Evolutionary conservation across 2,113 vertebrate species (phyloP).

Genomic region (Salvator merianae): DNA sequence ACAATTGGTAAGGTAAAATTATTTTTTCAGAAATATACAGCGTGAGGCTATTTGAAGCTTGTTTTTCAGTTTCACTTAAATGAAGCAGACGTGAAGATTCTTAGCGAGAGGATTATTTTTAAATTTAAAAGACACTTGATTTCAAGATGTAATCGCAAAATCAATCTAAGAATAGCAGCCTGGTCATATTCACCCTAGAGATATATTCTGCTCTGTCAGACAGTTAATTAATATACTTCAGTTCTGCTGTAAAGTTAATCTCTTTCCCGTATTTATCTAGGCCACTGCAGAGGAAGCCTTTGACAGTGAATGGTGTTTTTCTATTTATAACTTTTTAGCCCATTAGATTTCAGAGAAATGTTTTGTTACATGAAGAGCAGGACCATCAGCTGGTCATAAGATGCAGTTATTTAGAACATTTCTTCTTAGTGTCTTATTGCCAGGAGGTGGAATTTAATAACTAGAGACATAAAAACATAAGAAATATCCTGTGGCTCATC

Average conservation of each 20-base stretch:
- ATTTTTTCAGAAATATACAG: slow-evolving; percentile 58
- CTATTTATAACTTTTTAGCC: slow-evolving; percentile 63
- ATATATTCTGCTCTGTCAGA: slow-evolving; percentile 65
- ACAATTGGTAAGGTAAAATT: slow-evolving; percentile 34
- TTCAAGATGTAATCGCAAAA: slow-evolving; percentile 70
- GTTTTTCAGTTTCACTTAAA: slow-evolving; percentile 61
- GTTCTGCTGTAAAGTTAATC: slow-evolving; percentile 68
- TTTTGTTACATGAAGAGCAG: slow-evolving; percentile 47
- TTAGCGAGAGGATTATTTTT: not conserved
- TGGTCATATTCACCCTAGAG: slow-evolving; percentile 62
- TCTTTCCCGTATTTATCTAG: slow-evolving; percentile 55
- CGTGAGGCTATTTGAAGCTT: slow-evolving; percentile 22
- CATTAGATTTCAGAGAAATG: slow-evolving; percentile 35
- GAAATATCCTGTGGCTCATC: not conserved
- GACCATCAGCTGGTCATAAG: not conserved
- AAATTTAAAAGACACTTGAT: slow-evolving; percentile 40
- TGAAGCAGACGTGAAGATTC: slow-evolving; percentile 25
- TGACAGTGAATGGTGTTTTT: slow-evolving; percentile 50
- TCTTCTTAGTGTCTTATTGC: not conserved
- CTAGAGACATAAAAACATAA: not conserved
- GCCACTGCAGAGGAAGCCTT: slow-evolving; percentile 51
- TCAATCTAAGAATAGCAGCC: slow-evolving; percentile 66
- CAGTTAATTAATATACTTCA: slow-evolving; percentile 70
- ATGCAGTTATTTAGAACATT: not conserved
- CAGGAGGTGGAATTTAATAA: not conserved